These are phyloP conservation scores for Lasiurus borealis DNA, from an alignment of 2,113 vertebrate species.

Conservation along the genomic window DNA sequence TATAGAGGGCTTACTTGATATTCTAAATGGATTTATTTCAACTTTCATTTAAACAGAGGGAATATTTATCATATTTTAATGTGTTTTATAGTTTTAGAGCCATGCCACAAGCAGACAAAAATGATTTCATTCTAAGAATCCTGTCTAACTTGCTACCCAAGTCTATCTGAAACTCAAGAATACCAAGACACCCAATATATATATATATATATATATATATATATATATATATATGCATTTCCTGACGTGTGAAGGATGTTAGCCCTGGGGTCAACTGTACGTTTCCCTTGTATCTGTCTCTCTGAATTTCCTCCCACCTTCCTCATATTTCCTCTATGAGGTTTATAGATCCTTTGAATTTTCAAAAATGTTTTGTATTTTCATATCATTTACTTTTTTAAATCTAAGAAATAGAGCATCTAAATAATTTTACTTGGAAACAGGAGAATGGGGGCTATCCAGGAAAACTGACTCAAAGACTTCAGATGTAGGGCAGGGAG, in stretches of 20 bases:
- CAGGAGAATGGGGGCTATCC: neutral
- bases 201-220: slow-evolving; percentile 70
- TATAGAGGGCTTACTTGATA: slow-evolving; percentile 23
- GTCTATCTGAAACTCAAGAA: slow-evolving; percentile 38
- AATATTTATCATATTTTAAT: slow-evolving; percentile 60
- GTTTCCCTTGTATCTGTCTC: neutral
- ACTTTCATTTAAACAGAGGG: slow-evolving; percentile 49
- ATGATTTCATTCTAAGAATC: slow-evolving; percentile 62
- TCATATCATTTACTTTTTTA: slow-evolving; percentile 9
- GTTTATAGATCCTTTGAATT: neutral
- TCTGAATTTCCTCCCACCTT: slow-evolving; percentile 9
- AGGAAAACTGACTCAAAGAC: slow-evolving; percentile 72
- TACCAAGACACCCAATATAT: slow-evolving; percentile 49
- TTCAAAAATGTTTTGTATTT: slow-evolving; percentile 58
- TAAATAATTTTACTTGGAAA: slow-evolving; percentile 30
- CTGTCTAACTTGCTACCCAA: slow-evolving; percentile 13
- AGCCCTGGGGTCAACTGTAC: neutral
- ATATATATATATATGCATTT: slow-evolving; percentile 72
- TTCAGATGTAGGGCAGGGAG: slow-evolving; percentile 81
- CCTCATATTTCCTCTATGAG: neutral
- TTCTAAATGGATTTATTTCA: slow-evolving; percentile 54
- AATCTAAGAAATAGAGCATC: slow-evolving; percentile 38
- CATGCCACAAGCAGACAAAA: slow-evolving; percentile 56
- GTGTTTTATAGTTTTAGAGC: slow-evolving; percentile 42
- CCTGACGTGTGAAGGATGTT: slow-evolving; percentile 45